Evolutionary conservation across 2,797 vertebrate species (phyloP), one percentile per base, ranked within the genome.

Genomic region (Eupleurogrammus muticus): DNA sequence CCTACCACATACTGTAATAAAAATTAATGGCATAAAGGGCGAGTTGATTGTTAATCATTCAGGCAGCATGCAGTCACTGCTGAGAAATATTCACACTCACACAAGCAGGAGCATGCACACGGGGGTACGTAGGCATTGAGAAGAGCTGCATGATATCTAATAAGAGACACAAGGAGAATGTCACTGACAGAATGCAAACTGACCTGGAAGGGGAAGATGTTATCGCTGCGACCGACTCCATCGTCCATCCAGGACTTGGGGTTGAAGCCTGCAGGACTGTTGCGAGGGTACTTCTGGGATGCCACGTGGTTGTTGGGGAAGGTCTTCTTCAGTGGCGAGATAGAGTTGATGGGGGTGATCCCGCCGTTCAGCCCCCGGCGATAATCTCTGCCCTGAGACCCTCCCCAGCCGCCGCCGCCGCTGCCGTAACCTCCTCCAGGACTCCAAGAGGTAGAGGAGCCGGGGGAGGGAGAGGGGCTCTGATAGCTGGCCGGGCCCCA

Each of bases 201-300:
- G 89, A 99, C 98, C 97, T 98, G 97, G 87, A 99, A 99, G 80
- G 98, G 98, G 85, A 99, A 99, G 90, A 99, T 97, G 92, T 97
- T 99, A 92, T 99, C 98, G 59, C 94, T 95, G 87, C 98, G 94
- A 61, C 96, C 95, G 79, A 97, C 94, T 74, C 96, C 97, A 49
- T 99, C 98, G 60, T 99, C 98, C 94, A 99, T 98, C 98, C 98
- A 99, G 6, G 98, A 97, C 87, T 99, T 99, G 16, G 97, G 97
- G 91, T 97, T 97, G 92, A 99, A 99, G 72, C 96, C 96, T 0
- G 91, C 91, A 0, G 97, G 96, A 89, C 95, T 97, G 91, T 97
- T 95, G 49, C 98, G 95, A 55, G 96, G 95, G 48, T 98, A 99
- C 91, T 99, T 99, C 95, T 99, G 98, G 66, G 98, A 96, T 69